Percentiles rank a stretch among this genome's conserved stretches.
Evolutionary conservation across 2,888 invertebrate genomes (phyloP).

Genomic region (Himalopsyche anomala): DNA sequence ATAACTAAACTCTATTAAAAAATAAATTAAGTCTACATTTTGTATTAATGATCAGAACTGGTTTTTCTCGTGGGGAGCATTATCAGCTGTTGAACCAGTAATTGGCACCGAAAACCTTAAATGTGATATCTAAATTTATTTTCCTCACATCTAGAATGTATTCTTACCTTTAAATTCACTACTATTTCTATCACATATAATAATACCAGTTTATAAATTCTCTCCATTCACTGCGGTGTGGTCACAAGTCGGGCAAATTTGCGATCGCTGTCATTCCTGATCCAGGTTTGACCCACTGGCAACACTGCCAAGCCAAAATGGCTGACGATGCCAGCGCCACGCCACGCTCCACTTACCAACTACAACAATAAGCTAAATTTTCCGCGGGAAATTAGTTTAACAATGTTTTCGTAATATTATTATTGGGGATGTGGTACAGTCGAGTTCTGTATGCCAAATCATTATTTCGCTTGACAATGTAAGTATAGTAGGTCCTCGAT

Average conservation of each 20-base stretch:
- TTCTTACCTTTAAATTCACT: too few species aligned
- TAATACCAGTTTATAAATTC: constrained; percentile 1
- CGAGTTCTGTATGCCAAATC: neutral
- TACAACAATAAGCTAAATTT: constrained; percentile 59
- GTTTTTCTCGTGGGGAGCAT: too few species aligned
- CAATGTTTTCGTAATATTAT: constrained; percentile 22
- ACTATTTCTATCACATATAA: neutral
- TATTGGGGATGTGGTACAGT: neutral
- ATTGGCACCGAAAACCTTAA: too few species aligned
- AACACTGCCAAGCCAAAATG: constrained; percentile 62
- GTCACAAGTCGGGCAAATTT: constrained; percentile 9
- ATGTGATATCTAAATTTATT: too few species aligned
- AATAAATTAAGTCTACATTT: too few species aligned
- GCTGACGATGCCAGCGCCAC: constrained; percentile 54
- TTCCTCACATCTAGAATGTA: too few species aligned
- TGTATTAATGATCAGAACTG: too few species aligned
- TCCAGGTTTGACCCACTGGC: constrained; percentile 64
- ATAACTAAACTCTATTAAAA: too few species aligned
- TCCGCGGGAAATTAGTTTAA: constrained; percentile 52
- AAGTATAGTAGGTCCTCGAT: neutral
- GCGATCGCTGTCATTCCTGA: constrained; percentile 49
- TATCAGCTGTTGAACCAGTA: too few species aligned
- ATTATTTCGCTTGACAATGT: neutral
- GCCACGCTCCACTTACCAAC: constrained; percentile 61
- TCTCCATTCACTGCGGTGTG: constrained; percentile 24